Conservation (phyloP, 1,140 invertebrate genomes). For the Pseudobourletiella spinata region DNA sequence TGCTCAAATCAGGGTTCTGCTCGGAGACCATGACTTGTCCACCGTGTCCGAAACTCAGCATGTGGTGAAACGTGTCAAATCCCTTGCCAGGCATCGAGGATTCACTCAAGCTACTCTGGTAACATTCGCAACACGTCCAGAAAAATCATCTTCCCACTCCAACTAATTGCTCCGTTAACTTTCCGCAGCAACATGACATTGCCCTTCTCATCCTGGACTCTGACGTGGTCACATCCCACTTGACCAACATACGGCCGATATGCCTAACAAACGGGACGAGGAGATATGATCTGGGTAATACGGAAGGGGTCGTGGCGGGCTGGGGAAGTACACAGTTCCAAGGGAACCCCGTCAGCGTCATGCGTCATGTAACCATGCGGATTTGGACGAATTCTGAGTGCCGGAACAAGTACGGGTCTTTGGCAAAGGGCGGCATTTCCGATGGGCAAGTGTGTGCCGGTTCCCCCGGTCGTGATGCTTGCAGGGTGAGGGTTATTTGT, state of each 20-base stretch:
- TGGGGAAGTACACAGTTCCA: neutral
- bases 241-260: neutral
- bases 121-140: neutral
- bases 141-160: too few relatives aligned
- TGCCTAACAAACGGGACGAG: neutral
- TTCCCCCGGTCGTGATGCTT: constrained; percentile 71
- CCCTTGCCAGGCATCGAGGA: neutral
- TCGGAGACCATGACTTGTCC: neutral
- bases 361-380: constrained; percentile 73
- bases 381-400: constrained; percentile 74
- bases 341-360: constrained; percentile 39
- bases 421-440: constrained; percentile 76
- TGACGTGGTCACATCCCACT: constrained; percentile 45
- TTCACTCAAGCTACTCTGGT: neutral
- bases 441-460: constrained; percentile 79
- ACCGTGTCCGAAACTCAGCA: neutral
- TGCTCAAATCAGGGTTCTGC: neutral
- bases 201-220: constrained; percentile 71
- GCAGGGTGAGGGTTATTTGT: constrained; percentile 64
- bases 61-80: neutral
- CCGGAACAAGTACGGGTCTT: constrained; percentile 63
- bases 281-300: neutral
- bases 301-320: constrained; percentile 38
- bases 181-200: constrained; percentile 76
- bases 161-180: too few relatives aligned